Evolutionary conservation across 2,113 vertebrate species (phyloP), one percentile per base, ranked within the genome.

Genomic region (Myrmecophaga tridactyla): DNA sequence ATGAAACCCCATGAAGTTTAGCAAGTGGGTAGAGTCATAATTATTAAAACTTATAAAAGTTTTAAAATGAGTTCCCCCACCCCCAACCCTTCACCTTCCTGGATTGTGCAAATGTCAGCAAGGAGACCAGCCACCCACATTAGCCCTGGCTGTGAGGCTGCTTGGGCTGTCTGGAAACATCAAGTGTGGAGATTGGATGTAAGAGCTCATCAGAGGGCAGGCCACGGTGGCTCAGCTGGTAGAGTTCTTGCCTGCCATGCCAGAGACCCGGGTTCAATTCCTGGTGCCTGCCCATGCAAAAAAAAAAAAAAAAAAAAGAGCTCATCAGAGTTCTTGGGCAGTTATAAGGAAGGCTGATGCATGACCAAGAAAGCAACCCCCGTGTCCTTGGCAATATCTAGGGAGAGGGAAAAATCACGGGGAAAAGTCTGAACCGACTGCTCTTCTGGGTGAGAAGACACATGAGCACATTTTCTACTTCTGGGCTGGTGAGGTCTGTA

Each of bases 401-500:
- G n/a, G n/a, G 73, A 72, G 36, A 84, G 36, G 48, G 8, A 80
- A 65, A 63, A n/a, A 60, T 89, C 25, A 62, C 48, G 31, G 72
- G 85, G 65, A 53, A 34, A 85, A 92, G 72, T 41, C 53, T 23
- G 56, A 88, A 48, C 51, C 21, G 41, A 58, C 43, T 86, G 20
- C 34, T 36, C 7, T 76, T 86, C 48, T 60, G 17, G 17, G 4
- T 58, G 23, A 84, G 39, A 94, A 82, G 75, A 75, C 43, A 51
- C 81, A 20, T 5, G 46, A 76, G 60, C 41, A 8, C 48, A 34
- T 56, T 31, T 7, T 77, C 48, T 58, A 21, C 17, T 53, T 15
- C 13, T 3, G 31, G 65, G 6, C 39, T 46, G n/a, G 10, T 82
- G 36, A 63, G 39, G 20, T 62, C 82, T 78, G 58, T 36, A 65